A percentile compares a stretch with the other conserved stretches of the same genome.
Conservation (phyloP, 2,113 vertebrate species). For the Eudorcas thomsonii region DNA sequence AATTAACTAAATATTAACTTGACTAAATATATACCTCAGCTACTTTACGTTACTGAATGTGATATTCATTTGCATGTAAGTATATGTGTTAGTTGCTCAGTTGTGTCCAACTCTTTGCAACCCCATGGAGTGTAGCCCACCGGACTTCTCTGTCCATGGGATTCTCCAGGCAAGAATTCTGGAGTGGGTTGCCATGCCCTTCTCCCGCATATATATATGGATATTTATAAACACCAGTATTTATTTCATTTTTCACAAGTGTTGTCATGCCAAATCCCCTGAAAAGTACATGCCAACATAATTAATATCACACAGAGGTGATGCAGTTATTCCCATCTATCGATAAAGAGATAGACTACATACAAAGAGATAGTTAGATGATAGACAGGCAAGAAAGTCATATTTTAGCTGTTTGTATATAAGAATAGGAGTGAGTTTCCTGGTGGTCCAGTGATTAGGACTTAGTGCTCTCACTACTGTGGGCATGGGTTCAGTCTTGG, state of each 20-base stretch:
- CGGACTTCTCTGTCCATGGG: neutral
- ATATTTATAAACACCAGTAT: neutral
- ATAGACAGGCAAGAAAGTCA: neutral
- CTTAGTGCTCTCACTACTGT: neutral
- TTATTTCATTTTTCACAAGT: neutral
- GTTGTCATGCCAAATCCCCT: neutral
- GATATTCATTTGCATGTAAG: neutral
- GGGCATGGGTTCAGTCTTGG: neutral
- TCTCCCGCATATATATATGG: neutral
- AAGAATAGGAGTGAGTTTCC: neutral
- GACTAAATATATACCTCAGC: neutral
- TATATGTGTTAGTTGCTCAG: neutral
- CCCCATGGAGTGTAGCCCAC: neutral
- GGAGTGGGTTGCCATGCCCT: neutral
- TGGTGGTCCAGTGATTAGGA: accelerated
- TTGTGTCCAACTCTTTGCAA: neutral
- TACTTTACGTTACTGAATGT: neutral
- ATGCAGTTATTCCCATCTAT: neutral
- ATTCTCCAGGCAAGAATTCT: neutral
- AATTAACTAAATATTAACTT: constrained; percentile 48
- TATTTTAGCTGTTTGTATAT: neutral
- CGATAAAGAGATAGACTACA: neutral
- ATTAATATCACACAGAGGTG: neutral
- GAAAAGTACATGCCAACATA: neutral
- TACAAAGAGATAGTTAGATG: neutral